phyloP scores from a whole-genome alignment of 1,140 invertebrate genomes.

The Leptonema lineaticorne region DNA sequence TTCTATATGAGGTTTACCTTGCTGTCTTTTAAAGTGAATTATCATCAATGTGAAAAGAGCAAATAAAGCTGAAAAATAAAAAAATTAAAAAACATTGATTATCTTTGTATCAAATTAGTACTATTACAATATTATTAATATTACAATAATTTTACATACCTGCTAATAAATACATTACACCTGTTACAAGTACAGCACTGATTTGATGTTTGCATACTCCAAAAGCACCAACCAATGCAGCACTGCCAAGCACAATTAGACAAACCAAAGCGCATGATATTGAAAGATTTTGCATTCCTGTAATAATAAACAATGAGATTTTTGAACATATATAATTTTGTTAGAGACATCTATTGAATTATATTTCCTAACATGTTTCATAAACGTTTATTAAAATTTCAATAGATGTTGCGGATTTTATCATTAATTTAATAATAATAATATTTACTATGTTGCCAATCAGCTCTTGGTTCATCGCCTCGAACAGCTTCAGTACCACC shows the following conservation, averaged over 20 bases:
- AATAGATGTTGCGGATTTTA: conserved; percentile 8
- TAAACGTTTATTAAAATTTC: background rate
- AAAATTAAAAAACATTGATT: conserved; percentile 9
- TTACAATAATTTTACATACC: conserved; percentile 65
- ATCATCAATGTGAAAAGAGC: conserved; percentile 86
- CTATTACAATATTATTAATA: background rate
- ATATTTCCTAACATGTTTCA: background rate
- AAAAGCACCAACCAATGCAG: conserved; percentile 80
- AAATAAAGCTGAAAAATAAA: conserved; percentile 72
- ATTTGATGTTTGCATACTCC: conserved; percentile 85
- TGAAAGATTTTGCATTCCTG: conserved; percentile 91
- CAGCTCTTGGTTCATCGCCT: conserved; percentile 68
- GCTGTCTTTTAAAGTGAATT: conserved; percentile 82
- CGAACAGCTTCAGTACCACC: conserved; percentile 61
- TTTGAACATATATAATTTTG: conserved; percentile 10
- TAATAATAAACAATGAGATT: conserved; percentile 44
- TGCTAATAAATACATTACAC: conserved; percentile 88
- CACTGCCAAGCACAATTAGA: conserved; percentile 79
- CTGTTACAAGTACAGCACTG: conserved; percentile 85
- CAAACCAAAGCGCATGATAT: conserved; percentile 89
- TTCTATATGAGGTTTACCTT: conserved; percentile 61
- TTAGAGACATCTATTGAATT: background rate
- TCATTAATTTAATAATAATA: background rate
- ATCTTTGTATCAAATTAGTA: background rate
- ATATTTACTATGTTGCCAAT: conserved; percentile 81